Evolutionary conservation across 2,113 vertebrate species (phyloP).

Genomic region (Thinocorus orbignyianus): DNA sequence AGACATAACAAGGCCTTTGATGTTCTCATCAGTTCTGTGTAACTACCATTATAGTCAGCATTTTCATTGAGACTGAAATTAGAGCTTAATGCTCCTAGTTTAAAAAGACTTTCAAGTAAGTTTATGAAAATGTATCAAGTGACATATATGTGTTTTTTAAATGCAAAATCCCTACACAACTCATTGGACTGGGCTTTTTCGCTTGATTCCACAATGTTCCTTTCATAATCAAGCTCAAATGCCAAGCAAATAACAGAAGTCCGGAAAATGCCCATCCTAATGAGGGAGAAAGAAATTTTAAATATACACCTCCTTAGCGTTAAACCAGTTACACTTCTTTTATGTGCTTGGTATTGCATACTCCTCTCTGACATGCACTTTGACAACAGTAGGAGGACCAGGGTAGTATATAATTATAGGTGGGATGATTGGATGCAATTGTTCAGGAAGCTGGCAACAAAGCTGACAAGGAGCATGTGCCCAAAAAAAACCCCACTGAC

Average conservation of each 20-base stretch:
- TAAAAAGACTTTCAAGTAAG: constrained; percentile 36
- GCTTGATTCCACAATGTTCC: neutral
- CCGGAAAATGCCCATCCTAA: constrained; percentile 36
- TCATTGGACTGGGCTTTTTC: neutral
- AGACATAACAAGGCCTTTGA: constrained; percentile 66
- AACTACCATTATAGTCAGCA: constrained; percentile 61
- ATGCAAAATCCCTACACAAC: neutral
- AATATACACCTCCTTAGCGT: constrained; percentile 9
- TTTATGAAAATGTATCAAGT: constrained; percentile 25
- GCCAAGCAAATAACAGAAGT: neutral
- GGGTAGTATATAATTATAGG: constrained; percentile 43
- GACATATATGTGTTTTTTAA: neutral
- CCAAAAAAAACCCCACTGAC: neutral
- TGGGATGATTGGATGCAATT: constrained; percentile 48
- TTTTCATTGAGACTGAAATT: constrained; percentile 64
- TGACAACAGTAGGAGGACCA: neutral
- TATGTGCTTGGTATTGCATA: constrained; percentile 19
- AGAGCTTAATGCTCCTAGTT: constrained; percentile 26
- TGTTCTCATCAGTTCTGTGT: constrained; percentile 58
- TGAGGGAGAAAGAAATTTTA: constrained; percentile 25
- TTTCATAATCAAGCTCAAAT: neutral
- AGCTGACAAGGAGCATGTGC: constrained; percentile 22
- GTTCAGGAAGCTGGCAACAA: constrained; percentile 47
- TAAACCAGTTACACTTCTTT: constrained; percentile 54
- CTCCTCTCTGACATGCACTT: neutral